Conservation (phyloP, 2,797 vertebrate genomes). For the Pelobates cultripes region DNA sequence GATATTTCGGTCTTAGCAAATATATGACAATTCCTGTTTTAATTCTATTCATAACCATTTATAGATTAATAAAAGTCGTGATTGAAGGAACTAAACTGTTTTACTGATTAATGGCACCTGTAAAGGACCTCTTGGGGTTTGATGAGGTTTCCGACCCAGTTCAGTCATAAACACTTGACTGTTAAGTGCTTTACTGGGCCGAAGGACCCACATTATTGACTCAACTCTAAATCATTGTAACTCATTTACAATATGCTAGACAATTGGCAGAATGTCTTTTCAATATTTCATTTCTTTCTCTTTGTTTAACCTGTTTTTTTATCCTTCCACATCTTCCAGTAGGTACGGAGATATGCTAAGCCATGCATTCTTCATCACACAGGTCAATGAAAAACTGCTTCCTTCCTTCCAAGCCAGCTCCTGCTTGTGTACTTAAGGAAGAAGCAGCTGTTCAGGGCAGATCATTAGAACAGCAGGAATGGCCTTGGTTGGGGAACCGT, state of each 20-base stretch:
- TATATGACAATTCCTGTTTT: too few species aligned
- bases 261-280: background rate
- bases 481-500: background rate
- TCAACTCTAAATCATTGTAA: background rate
- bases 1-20: too few species aligned
- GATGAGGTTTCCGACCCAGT: background rate
- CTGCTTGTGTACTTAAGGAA: background rate
- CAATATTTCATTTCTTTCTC: background rate
- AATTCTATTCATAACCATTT: too few species aligned
- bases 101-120: background rate
- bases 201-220: background rate
- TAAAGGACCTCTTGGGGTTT: background rate
- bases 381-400: constrained; percentile 4
- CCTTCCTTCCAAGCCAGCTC: background rate
- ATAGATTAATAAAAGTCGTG: too few species aligned
- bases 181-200: background rate
- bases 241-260: background rate
- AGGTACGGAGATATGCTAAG: background rate
- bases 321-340: background rate
- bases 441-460: background rate
- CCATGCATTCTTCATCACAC: constrained; percentile 5
- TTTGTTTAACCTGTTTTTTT: constrained; percentile 4
- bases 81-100: too few species aligned
- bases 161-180: background rate
- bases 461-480: constrained; percentile 11